These are phyloP conservation scores for Bettongia penicillata DNA, from an alignment of 2,113 vertebrate species.

Conservation along the genomic window DNA sequence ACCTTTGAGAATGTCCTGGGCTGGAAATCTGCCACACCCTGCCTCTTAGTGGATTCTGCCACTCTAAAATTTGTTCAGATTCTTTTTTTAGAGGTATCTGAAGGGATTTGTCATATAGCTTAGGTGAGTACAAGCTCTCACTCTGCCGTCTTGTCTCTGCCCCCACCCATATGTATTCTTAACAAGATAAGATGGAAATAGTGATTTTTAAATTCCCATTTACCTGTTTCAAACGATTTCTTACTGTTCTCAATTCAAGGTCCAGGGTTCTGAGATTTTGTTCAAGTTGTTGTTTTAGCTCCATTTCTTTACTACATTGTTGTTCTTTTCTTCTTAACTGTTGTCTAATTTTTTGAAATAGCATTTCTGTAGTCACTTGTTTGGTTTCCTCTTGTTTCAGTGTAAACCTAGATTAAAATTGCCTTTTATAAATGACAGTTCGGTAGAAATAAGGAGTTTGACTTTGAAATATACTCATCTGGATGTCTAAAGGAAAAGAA, in stretches of 20 bases:
- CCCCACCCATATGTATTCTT: too few relatives aligned
- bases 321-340: constrained; percentile 91
- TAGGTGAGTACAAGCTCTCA: too few relatives aligned
- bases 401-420: constrained; percentile 86
- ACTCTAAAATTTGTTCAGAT: too few relatives aligned
- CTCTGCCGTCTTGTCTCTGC: too few relatives aligned
- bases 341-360: constrained; percentile 88
- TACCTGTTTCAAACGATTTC: constrained; percentile 91
- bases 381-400: constrained; percentile 94
- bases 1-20: too few relatives aligned
- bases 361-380: constrained; percentile 85
- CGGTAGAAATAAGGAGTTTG: neutral
- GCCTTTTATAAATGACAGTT: neutral
- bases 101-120: too few relatives aligned
- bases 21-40: too few relatives aligned
- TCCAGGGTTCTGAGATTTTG: constrained; percentile 87
- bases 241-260: constrained; percentile 88
- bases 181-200: neutral
- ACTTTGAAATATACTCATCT: neutral
- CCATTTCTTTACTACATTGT: constrained; percentile 87
- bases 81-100: too few relatives aligned
- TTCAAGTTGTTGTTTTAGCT: constrained; percentile 90
- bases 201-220: constrained; percentile 18
- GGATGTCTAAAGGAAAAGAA: neutral
- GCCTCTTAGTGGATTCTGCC: too few relatives aligned